Evolutionary conservation across 2,797 vertebrate species (phyloP), one percentile per base, ranked within the genome.

Genomic region (Babyrousa celebensis): DNA sequence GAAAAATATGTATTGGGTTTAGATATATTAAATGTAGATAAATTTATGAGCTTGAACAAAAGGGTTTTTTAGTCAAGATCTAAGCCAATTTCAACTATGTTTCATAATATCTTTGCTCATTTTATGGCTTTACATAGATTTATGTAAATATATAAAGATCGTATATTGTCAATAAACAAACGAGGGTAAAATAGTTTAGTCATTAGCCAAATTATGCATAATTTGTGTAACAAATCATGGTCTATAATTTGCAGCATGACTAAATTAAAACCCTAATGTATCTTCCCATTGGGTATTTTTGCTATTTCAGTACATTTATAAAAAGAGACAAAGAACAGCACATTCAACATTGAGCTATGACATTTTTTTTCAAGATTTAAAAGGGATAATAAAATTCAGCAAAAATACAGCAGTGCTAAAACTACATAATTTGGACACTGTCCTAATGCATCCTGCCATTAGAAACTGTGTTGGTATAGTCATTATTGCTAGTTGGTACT

Each of bases 381-480:
- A 96, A 96, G 92, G 87, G 94, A 94, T 96, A 96, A 96, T 92
- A 78, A n/a, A 80, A 97, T 97, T 17, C 36, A 98, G 84, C 40
- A 97, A 96, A 97, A 95, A 94, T 97, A 94, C 92, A 96, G 78
- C 86, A 71, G 29, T 89, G 75, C 43, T 15, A 65, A 85, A 97
- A 56, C 74, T 96, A 96, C 83, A 80, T 97, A 97, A 98, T 98
- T 97, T 98, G 89, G 96, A 96, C 94, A 94, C 62, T 97, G 94
- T 96, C 94, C 36, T 97, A 97, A 98, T 97, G 91, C 58, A 97
- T 72, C 23, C 43, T 67, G 89, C 95, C 94, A 95, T 97, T 98
- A 97, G 75, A 83, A 97, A 97, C 52, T 97, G 89, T 98, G 97
- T 98, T 98, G 97, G 58, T 84, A 87, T 94, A 98, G 86, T 96